Percentiles rank a stretch among this genome's conserved stretches.
Evolutionary conservation across 1,140 invertebrate genomes (phyloP).

Genomic region (Tetramorium alpestre): DNA sequence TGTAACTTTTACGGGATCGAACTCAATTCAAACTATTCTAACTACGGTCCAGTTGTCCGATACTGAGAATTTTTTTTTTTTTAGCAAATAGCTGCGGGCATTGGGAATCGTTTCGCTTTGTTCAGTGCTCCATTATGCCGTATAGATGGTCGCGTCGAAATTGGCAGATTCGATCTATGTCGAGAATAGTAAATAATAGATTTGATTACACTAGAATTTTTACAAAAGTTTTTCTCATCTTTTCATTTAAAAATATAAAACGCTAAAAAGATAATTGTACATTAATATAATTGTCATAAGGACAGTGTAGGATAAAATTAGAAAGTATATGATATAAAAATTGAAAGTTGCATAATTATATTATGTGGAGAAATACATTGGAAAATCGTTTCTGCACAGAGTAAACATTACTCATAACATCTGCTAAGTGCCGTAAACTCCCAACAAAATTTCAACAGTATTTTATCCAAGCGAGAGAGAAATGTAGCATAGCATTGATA

Average conservation of each 20-base stretch:
- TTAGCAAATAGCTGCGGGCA: background rate
- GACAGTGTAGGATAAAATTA: background rate
- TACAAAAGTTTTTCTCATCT: too few relatives aligned
- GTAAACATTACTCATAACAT: too few relatives aligned
- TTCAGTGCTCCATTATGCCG: background rate
- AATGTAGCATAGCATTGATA: constrained; percentile 9
- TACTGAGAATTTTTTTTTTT: constrained; percentile 55
- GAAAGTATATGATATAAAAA: background rate
- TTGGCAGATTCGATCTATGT: background rate
- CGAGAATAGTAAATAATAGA: constrained; percentile 8
- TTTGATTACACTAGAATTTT: background rate
- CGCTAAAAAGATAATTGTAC: background rate
- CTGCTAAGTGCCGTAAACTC: background rate
- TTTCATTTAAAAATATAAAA: background rate
- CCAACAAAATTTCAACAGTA: background rate
- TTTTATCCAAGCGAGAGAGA: background rate
- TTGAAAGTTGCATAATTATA: background rate
- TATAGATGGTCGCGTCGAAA: background rate
- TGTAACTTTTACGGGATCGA: constrained; percentile 42
- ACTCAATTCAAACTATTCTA: constrained; percentile 79
- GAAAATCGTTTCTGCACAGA: background rate
- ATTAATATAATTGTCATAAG: background rate
- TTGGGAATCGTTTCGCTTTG: constrained; percentile 1
- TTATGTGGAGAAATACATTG: background rate
- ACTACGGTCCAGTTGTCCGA: constrained; percentile 64